A percentile compares a stretch with the other conserved stretches of the same genome.
Conservation (phyloP, 2,888 invertebrate species). For the Cinara cedri region DNA sequence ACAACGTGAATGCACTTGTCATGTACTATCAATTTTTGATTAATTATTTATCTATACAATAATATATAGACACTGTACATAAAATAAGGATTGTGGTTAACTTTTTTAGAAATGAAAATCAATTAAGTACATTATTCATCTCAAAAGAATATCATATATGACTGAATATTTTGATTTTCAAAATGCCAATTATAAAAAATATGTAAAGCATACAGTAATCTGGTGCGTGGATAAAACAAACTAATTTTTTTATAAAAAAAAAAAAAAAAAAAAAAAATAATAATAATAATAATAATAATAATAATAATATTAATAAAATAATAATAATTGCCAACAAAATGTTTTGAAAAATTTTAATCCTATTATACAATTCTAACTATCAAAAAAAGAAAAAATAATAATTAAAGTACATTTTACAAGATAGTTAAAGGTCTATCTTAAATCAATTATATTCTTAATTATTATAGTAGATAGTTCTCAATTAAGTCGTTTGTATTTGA, state of each 20-base stretch:
- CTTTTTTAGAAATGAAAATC: too few species aligned
- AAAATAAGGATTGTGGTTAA: too few species aligned
- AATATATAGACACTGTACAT: too few species aligned
- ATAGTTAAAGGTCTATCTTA: slow-evolving; percentile 12
- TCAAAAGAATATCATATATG: background rate
- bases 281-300: too few species aligned
- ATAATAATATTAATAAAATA: background rate
- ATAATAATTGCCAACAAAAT: slow-evolving; percentile 1
- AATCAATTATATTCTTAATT: slow-evolving; percentile 5
- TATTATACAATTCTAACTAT: slow-evolving; percentile 32
- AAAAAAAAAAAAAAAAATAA: background rate
- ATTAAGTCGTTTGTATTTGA: slow-evolving; percentile 53
- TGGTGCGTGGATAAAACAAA: slow-evolving; percentile 22
- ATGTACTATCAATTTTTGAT: too few species aligned
- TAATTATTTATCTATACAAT: too few species aligned
- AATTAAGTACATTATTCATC: too few species aligned
- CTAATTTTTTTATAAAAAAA: background rate
- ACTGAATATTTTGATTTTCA: slow-evolving; percentile 6
- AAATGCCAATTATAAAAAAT: slow-evolving; percentile 23
- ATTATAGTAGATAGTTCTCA: slow-evolving; percentile 44
- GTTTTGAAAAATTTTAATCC: slow-evolving; percentile 9
- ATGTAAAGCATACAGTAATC: background rate
- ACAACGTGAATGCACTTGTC: too few species aligned
- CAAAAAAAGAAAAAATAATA: slow-evolving; percentile 20
- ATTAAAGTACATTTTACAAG: slow-evolving; percentile 33